Evolutionary conservation across 2,888 invertebrate genomes (phyloP).

Genomic region (Dryococelus australis): DNA sequence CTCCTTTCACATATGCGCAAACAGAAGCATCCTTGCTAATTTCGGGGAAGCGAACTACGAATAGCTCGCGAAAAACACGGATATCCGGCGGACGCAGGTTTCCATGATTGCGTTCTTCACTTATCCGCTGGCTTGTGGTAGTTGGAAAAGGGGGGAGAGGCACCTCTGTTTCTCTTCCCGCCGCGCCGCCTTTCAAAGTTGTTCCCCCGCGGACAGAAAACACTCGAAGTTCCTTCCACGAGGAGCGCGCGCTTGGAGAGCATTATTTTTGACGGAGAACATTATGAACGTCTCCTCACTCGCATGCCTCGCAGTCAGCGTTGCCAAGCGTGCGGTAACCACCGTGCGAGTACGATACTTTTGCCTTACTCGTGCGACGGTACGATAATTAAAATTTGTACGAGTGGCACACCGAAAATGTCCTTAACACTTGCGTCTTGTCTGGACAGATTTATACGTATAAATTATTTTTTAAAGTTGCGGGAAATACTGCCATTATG

Average conservation of each 20-base stretch:
- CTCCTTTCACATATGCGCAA: no score
- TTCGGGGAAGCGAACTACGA: neutral
- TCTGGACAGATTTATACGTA: no score
- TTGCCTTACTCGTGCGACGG: neutral
- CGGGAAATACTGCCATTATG: no score
- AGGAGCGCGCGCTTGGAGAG: neutral
- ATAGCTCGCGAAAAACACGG: slow-evolving; percentile 25
- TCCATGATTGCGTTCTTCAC: neutral
- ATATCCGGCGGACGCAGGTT: slow-evolving; percentile 18
- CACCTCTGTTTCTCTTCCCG: neutral
- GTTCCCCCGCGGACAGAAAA: neutral
- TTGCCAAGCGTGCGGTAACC: neutral
- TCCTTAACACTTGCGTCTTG: no score
- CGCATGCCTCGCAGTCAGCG: neutral
- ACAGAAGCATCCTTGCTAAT: slow-evolving; percentile 29
- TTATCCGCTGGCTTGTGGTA: neutral
- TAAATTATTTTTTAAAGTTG: no score
- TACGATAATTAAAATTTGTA: neutral
- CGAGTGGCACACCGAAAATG: no score
- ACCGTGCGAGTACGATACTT: neutral
- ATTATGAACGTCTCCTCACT: neutral
- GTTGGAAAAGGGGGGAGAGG: neutral
- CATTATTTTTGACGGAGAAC: slow-evolving; percentile 16
- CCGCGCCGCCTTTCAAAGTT: neutral
- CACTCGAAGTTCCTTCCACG: neutral